These are phyloP conservation scores for Brachyrhaphis roseni DNA, from an alignment of 2,797 vertebrate genomes.

Conservation along the genomic window DNA sequence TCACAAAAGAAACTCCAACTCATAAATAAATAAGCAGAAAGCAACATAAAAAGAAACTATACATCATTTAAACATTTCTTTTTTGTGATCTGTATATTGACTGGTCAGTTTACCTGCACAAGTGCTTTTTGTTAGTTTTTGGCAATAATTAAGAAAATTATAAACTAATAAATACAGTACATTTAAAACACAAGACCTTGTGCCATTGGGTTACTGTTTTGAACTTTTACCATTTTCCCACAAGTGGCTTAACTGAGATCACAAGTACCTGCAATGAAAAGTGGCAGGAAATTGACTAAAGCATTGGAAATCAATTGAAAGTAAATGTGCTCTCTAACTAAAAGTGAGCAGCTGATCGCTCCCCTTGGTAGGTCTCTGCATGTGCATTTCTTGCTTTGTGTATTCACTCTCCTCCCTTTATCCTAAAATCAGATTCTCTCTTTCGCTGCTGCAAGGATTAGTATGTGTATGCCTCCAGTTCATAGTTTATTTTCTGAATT, in stretches of 20 bases:
- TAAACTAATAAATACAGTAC: neutral
- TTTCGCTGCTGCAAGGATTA: slow-evolving; percentile 49
- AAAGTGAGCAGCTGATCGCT: slow-evolving; percentile 98
- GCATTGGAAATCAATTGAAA: slow-evolving; percentile 99
- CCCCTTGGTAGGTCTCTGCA: slow-evolving; percentile 74
- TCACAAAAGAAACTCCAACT: slow-evolving; percentile 22
- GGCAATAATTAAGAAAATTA: neutral
- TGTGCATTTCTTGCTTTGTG: slow-evolving; percentile 45
- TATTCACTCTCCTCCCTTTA: slow-evolving; percentile 41
- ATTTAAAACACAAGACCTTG: slow-evolving; percentile 1
- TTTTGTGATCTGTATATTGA: slow-evolving; percentile 34
- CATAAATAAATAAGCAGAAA: slow-evolving; percentile 15
- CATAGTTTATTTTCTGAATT: neutral
- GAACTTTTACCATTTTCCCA: slow-evolving; percentile 82
- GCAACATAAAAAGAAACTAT: slow-evolving; percentile 8
- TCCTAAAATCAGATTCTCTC: slow-evolving; percentile 5
- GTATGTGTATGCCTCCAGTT: slow-evolving; percentile 13
- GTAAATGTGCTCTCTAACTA: slow-evolving; percentile 99
- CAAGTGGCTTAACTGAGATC: slow-evolving; percentile 96
- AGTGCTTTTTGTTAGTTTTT: neutral
- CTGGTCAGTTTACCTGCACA: slow-evolving; percentile 10
- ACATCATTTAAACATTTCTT: neutral
- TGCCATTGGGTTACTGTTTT: slow-evolving; percentile 61
- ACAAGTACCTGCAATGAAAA: slow-evolving; percentile 95
- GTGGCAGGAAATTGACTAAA: slow-evolving; percentile 98